Percentiles rank a stretch among this genome's conserved stretches.
Evolutionary conservation across 1,140 invertebrate genomes (phyloP).

Genomic region (Drosophila hydei): DNA sequence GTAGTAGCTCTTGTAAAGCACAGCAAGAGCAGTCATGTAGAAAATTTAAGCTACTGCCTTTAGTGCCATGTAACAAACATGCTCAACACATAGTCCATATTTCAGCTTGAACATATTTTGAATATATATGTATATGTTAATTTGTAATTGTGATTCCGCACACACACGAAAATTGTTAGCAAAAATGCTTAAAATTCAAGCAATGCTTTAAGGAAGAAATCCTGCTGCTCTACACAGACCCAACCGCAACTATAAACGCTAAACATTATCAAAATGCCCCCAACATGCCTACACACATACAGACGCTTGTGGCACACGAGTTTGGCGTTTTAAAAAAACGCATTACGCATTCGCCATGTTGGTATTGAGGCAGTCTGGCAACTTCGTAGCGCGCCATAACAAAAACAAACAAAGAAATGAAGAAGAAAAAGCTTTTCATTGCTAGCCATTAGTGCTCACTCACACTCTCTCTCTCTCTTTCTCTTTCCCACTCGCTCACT

Average conservation of each 20-base stretch:
- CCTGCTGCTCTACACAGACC: slow-evolving; percentile 19
- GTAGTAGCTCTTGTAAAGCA: not conserved
- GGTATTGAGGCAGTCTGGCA: slow-evolving; percentile 68
- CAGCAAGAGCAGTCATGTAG: not conserved
- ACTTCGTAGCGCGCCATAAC: slow-evolving; percentile 52
- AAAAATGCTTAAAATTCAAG: slow-evolving; percentile 39
- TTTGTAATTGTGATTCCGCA: slow-evolving; percentile 7
- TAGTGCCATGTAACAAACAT: not conserved
- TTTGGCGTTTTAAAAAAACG: slow-evolving; percentile 54
- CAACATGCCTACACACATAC: not conserved
- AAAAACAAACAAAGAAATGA: slow-evolving; percentile 47
- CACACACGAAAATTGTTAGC: slow-evolving; percentile 10
- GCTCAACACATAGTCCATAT: not conserved
- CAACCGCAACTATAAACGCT: slow-evolving; percentile 29
- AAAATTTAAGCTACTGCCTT: slow-evolving; percentile 3
- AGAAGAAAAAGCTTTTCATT: slow-evolving; percentile 61
- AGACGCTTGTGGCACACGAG: slow-evolving; percentile 1
- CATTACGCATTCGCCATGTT: slow-evolving; percentile 77
- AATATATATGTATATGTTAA: not conserved
- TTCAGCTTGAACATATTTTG: not conserved
- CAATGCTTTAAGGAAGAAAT: slow-evolving; percentile 19
- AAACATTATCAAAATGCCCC: slow-evolving; percentile 32
- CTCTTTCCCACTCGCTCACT: slow-evolving; percentile 10
- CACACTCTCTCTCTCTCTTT: slow-evolving; percentile 27
- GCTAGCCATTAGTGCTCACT: slow-evolving; percentile 52